Conservation (phyloP, 2,797 vertebrate species). For the Argya squamiceps region DNA sequence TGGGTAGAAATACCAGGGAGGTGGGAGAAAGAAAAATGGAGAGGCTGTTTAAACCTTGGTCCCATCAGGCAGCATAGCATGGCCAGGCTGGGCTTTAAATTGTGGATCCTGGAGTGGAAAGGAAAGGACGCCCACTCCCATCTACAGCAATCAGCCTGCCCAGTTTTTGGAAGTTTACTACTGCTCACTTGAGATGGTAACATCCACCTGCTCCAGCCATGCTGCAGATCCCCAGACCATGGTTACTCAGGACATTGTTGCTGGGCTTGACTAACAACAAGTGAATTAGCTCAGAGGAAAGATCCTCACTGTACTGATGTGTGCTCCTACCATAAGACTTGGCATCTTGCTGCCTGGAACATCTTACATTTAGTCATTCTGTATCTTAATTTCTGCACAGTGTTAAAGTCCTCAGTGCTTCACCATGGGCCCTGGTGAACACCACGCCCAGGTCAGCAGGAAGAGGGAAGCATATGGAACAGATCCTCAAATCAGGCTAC, state of each 20-base stretch:
- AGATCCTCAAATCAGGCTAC: background rate
- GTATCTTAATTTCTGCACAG: background rate
- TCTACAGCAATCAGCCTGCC: background rate
- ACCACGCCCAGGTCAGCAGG: background rate
- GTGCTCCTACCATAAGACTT: background rate
- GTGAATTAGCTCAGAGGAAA: background rate
- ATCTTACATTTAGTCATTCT: background rate
- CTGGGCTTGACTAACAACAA: background rate
- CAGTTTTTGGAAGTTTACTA: background rate
- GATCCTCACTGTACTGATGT: background rate
- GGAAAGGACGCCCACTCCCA: background rate
- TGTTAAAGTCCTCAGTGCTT: background rate
- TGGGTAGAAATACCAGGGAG: accelerated
- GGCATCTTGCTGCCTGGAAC: background rate
- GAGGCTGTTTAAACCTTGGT: background rate
- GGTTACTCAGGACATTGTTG: background rate
- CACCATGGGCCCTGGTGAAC: background rate
- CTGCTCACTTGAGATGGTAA: background rate
- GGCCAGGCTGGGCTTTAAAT: background rate
- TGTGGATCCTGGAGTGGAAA: background rate
- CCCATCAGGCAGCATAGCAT: background rate
- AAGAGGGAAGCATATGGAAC: background rate
- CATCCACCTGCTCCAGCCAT: background rate
- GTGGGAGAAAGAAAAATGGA: background rate
- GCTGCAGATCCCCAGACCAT: background rate